A percentile compares a stretch with the other conserved stretches of the same genome.
Evolutionary conservation across 2,113 vertebrate species (phyloP).

Genomic region (Peromyscus californicus): DNA sequence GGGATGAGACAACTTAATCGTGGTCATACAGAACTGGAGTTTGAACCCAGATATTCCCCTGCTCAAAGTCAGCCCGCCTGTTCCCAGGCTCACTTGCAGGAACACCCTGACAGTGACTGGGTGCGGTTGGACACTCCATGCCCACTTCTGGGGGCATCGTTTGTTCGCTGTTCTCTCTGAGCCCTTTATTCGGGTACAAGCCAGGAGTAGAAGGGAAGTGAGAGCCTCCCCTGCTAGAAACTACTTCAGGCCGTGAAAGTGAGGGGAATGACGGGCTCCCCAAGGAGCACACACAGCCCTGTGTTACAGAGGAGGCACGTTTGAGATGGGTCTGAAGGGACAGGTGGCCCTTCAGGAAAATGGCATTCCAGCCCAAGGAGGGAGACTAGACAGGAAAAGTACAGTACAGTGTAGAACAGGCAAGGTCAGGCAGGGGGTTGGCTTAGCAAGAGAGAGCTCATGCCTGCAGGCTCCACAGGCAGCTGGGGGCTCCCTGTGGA

Average conservation of each 20-base stretch:
- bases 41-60: background rate
- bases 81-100: background rate
- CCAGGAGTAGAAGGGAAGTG: background rate
- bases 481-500: background rate
- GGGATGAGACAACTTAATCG: background rate
- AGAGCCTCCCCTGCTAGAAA: background rate
- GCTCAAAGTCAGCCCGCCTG: background rate
- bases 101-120: background rate
- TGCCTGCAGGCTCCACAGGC: too few relatives aligned
- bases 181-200: background rate
- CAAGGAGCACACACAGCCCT: background rate
- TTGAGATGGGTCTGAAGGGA: background rate
- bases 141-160: background rate
- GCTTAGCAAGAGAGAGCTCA: too few relatives aligned
- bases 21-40: background rate
- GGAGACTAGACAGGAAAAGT: rapidly evolving
- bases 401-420: rapidly evolving
- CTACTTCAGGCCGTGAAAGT: background rate
- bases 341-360: background rate
- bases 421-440: background rate
- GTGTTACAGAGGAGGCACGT: too few relatives aligned
- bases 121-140: background rate
- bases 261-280: background rate
- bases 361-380: background rate
- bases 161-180: background rate